Percentiles rank a stretch among this genome's conserved stretches.
phyloP scores from a whole-genome alignment of 2,888 invertebrate genomes.

The Eudasyphora cyanicolor region DNA sequence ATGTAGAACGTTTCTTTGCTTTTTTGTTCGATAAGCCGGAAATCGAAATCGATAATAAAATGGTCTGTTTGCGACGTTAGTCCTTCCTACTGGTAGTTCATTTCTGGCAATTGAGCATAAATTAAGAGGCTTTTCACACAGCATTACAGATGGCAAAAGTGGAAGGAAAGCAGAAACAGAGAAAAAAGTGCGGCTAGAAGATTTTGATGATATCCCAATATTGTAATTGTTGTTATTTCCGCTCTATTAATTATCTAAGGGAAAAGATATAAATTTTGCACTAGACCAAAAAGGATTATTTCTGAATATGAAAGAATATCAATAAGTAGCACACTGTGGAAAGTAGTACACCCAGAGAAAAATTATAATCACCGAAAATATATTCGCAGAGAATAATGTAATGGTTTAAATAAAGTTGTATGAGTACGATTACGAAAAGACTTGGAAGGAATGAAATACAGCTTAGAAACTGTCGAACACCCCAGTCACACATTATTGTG shows the following conservation, averaged over 20 bases:
- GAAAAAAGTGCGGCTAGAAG: background rate
- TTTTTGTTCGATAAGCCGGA: background rate
- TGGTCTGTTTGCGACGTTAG: background rate
- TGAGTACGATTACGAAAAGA: too few species aligned
- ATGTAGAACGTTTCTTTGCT: background rate
- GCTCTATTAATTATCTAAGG: constrained; percentile 1
- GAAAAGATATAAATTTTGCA: background rate
- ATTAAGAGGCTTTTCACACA: background rate
- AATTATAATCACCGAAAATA: too few species aligned
- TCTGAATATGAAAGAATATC: too few species aligned
- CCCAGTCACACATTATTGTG: too few species aligned
- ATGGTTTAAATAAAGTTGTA: too few species aligned
- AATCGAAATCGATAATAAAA: constrained; percentile 17
- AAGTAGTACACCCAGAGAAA: too few species aligned
- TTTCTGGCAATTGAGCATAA: constrained; percentile 3
- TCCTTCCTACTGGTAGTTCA: too few species aligned
- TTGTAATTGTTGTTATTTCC: constrained; percentile 20
- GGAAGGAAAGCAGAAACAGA: too few species aligned
- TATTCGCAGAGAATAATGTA: too few species aligned
- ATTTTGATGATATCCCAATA: background rate
- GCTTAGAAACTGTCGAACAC: too few species aligned
- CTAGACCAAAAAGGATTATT: background rate
- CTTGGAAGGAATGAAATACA: too few species aligned
- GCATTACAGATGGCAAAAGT: background rate
- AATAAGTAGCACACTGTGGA: too few species aligned